Evolutionary conservation across 2,113 vertebrate genomes (phyloP), one percentile per base, ranked within the genome.

Genomic region (Cariama cristata): DNA sequence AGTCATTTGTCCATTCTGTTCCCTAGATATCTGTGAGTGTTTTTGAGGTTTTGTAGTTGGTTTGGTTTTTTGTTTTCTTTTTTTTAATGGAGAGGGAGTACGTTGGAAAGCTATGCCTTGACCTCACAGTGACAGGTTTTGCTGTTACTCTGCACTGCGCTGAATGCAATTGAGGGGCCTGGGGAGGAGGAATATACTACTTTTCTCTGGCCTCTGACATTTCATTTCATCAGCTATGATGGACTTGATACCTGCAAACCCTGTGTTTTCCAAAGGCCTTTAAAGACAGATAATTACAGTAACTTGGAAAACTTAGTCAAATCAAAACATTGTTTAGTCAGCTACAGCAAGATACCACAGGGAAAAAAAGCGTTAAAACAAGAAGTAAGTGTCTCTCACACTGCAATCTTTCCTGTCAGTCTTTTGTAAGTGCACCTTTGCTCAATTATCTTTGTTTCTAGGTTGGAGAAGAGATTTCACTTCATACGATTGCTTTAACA

Each of bases 101-200:
- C 60, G 33, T 12, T 68, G 9, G 58, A 73, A 86, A 83, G 33
- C 3, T 79, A 1, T 38, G 24, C n/a, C n/a, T 75, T 33, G 44
- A 23, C 19, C 62, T 23, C 5, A 14, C 47, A 35, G 26, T 12
- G 26, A 74, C 52, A 76, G 35, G 5, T 92, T 76, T 83, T 90
- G 53, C 14, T 76, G 11, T 63, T 38, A 52, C 33, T 64, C 35
- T 79, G 56, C 21, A 6, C 7, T 38, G n/a, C 1, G 1, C 28
- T 60, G 26, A 79, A 66, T 47, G 52, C 5, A 62, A 0, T 22
- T 14, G 2, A 35, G 20, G 28, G 3, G 2, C 10, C 27, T 49
- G 16, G 8, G 15, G 19, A 0, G 3, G 49, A 24, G 9, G 8
- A 8, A n/a, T 72, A 40, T 62, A 11, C 2, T 26, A 14, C 13